A percentile compares a stretch with the other conserved stretches of the same genome.
Conservation (phyloP, 2,888 invertebrate species). For the Phasia obesa region DNA sequence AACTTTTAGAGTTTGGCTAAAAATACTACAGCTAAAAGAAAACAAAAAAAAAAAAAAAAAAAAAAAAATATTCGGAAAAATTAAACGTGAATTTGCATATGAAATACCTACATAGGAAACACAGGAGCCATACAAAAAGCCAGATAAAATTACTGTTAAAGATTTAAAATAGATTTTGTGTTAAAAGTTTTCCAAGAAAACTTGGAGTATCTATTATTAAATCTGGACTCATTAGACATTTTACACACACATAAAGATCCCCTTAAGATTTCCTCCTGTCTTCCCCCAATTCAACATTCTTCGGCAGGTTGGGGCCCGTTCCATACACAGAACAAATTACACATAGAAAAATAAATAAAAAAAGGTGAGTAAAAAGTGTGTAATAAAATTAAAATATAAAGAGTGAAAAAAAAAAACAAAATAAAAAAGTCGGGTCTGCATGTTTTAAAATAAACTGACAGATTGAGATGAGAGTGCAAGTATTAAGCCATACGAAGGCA, state of each 20-base stretch:
- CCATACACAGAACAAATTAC: slow-evolving; percentile 26
- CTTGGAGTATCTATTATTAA: slow-evolving; percentile 35
- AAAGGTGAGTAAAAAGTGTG: slow-evolving; percentile 55
- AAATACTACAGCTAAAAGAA: slow-evolving; percentile 32
- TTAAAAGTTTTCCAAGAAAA: slow-evolving; percentile 51
- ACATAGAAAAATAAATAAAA: slow-evolving; percentile 19
- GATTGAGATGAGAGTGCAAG: slow-evolving; percentile 65
- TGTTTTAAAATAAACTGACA: slow-evolving; percentile 64
- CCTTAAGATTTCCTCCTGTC: slow-evolving; percentile 10
- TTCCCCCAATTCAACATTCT: slow-evolving; percentile 30
- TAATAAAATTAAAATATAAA: slow-evolving; percentile 43
- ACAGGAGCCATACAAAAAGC: slow-evolving; percentile 19
- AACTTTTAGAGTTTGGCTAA: slow-evolving; percentile 28
- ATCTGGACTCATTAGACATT: slow-evolving; percentile 52
- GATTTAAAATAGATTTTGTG: slow-evolving; percentile 54
- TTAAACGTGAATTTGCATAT: slow-evolving; percentile 34
- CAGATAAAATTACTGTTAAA: slow-evolving; percentile 20
- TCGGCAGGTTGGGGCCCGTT: slow-evolving; percentile 42
- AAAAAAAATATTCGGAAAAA: slow-evolving; percentile 21
- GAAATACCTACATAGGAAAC: slow-evolving; percentile 16
- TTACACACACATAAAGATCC: slow-evolving; percentile 14
- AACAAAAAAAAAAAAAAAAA: slow-evolving; percentile 6
- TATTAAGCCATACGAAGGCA: slow-evolving; percentile 26
- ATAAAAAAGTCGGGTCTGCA: slow-evolving; percentile 57
- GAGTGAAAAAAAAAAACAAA: slow-evolving; percentile 21